Evolutionary conservation across 2,888 invertebrate genomes (phyloP), one percentile per base, ranked within the genome.

Genomic region (Masnerella sp.): DNA sequence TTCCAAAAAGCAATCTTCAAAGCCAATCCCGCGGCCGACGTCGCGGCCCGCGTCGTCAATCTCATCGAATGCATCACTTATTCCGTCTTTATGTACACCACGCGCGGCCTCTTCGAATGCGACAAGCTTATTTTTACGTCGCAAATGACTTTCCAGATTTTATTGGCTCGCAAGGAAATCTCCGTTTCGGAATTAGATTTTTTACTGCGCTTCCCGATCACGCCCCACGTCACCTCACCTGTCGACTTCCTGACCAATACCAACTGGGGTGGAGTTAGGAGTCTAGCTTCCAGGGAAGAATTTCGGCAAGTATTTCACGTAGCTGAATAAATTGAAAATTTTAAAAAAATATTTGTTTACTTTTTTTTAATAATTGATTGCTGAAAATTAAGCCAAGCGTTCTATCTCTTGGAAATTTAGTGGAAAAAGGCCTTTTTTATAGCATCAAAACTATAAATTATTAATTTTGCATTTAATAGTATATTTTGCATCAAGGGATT

Each of bases 71-170:
- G 95, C 86, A 98, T 98, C 81, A 95, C 96, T 28, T 96, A 94
- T 87, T 96, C 96, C 1, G 97, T 98, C 1, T 98, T 96, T 85
- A 94, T 96, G 88, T 98, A 98, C 88, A 98, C 98, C 2, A 94
- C 95, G 0, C 89, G 98, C 81, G 98, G 98, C 9, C 90, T 98
- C 43, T 98, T 98, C 87, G 98, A 98, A 88, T 95, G 95, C 82
- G 98, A 98, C 88, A 98, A 98, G 88, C 91, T 98, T 61, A 98
- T 97, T 83, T 98, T 98, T 88, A 94, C 96, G 3, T 95, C 96
- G 0, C 98, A 98, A 89, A 97, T 98, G 96, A 94, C 97, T 8
- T 97, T 98, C 87, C 84, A 97, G 95, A 94, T 98, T 77, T 90
- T 97, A 20, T 88, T 96, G 36, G 94, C 94, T 90, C 94, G 92